Conservation (phyloP, 2,113 vertebrate species). For the Corapipo altera region DNA sequence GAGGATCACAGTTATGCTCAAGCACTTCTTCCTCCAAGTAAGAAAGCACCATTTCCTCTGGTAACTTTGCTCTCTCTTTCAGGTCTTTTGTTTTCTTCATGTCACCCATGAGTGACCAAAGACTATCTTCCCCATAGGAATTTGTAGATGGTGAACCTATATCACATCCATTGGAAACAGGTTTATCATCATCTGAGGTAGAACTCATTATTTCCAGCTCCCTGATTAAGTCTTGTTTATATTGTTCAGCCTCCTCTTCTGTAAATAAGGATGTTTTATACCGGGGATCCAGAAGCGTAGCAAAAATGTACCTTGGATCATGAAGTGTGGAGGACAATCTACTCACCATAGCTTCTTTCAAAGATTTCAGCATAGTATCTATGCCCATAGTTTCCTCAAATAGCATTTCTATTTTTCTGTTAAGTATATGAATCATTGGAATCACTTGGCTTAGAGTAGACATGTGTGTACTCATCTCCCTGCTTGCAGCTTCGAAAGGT, state of each 20-base stretch:
- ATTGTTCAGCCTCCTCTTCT: constrained; percentile 92
- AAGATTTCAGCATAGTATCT: constrained; percentile 92
- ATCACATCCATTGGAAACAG: constrained; percentile 81
- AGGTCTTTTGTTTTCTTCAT: constrained; percentile 83
- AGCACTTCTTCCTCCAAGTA: constrained; percentile 97
- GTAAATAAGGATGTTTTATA: constrained; percentile 96
- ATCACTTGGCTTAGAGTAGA: constrained; percentile 96
- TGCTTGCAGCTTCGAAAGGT: constrained; percentile 90
- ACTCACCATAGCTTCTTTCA: constrained; percentile 93
- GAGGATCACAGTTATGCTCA: constrained; percentile 95
- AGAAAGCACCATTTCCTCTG: constrained; percentile 89
- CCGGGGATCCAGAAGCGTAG: constrained; percentile 94
- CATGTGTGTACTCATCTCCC: constrained; percentile 89
- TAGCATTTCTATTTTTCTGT: constrained; percentile 91
- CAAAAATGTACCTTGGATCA: constrained; percentile 89
- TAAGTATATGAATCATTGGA: constrained; percentile 96
- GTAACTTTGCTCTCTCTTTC: constrained; percentile 83
- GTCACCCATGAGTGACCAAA: constrained; percentile 92
- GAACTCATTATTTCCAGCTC: constrained; percentile 88
- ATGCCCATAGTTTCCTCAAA: constrained; percentile 97
- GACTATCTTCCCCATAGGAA: constrained; percentile 78
- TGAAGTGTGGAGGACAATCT: constrained; percentile 86
- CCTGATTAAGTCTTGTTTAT: constrained; percentile 90
- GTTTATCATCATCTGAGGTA: constrained; percentile 83
- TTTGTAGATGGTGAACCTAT: constrained; percentile 75